Conservation (phyloP, 2,888 invertebrate genomes). For the Andrena chrysosceles region DNA sequence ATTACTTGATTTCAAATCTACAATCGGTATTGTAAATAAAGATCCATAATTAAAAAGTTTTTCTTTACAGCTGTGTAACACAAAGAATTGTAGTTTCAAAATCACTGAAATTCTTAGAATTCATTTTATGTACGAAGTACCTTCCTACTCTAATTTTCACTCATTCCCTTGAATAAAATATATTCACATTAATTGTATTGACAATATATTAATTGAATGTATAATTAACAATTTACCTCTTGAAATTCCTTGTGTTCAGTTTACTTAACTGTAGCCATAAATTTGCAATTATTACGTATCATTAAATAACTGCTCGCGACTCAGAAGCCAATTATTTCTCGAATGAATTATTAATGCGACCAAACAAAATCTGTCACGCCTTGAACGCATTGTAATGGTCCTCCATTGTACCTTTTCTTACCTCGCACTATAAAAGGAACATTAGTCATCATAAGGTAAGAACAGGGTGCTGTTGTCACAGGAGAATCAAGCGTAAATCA, state of each 20-base stretch:
- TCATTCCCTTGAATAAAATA: too few species aligned
- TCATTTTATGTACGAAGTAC: too few species aligned
- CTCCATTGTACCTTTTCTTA: slow-evolving; percentile 32
- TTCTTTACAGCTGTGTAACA: too few species aligned
- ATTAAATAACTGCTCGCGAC: neutral
- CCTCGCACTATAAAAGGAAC: slow-evolving; percentile 10
- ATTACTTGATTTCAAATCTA: too few species aligned
- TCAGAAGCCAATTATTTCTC: slow-evolving; percentile 15
- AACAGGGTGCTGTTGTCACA: slow-evolving; percentile 12
- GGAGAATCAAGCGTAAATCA: slow-evolving; percentile 24
- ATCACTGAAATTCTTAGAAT: too few species aligned
- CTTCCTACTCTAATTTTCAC: too few species aligned
- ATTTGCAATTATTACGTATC: neutral
- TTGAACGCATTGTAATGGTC: slow-evolving; percentile 19
- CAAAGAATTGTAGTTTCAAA: too few species aligned
- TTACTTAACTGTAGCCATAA: neutral
- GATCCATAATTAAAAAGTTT: too few species aligned
- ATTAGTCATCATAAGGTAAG: slow-evolving; percentile 32
- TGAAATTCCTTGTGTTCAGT: neutral
- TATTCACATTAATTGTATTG: too few species aligned
- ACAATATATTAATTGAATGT: too few species aligned
- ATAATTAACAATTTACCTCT: neutral
- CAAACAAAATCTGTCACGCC: slow-evolving; percentile 4
- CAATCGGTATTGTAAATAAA: too few species aligned
- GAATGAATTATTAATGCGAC: slow-evolving; percentile 33